Evolutionary conservation across 2,113 vertebrate genomes (phyloP).

Genomic region (Prietella phreatophila): DNA sequence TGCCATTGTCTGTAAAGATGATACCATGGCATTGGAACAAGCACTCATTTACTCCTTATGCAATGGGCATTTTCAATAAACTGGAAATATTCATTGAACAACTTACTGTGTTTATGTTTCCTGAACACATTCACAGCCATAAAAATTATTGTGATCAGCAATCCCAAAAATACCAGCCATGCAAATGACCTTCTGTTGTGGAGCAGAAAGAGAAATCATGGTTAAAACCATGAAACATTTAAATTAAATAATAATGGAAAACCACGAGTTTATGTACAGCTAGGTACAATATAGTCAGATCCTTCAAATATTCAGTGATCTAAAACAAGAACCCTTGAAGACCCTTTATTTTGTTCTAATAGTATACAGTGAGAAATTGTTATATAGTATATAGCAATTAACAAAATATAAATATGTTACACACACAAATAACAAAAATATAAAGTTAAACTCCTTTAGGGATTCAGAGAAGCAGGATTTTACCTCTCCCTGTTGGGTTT

Average conservation of each 20-base stretch:
- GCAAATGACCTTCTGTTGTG: neutral
- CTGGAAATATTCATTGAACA: neutral
- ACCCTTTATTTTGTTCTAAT: neutral
- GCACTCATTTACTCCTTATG: neutral
- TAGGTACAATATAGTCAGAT: neutral
- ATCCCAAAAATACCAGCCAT: conserved; percentile 16
- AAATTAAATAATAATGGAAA: neutral
- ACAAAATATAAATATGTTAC: no score
- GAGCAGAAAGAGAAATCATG: neutral
- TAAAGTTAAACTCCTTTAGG: neutral
- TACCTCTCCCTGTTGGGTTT: neutral
- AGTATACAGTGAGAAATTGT: neutral
- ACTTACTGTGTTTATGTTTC: conserved; percentile 24
- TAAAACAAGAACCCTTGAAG: neutral
- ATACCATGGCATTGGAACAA: neutral
- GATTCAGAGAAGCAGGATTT: neutral
- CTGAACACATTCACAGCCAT: neutral
- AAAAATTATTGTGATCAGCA: conserved; percentile 9
- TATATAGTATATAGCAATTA: neutral
- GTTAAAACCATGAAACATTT: neutral
- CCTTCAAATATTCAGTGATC: neutral
- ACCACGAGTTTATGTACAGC: neutral
- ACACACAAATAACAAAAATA: no score
- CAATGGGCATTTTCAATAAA: neutral
- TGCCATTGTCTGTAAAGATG: neutral